Conservation (phyloP, 37 sponge, comb jelly and placozoan genomes). For the Crambe crambe region DNA sequence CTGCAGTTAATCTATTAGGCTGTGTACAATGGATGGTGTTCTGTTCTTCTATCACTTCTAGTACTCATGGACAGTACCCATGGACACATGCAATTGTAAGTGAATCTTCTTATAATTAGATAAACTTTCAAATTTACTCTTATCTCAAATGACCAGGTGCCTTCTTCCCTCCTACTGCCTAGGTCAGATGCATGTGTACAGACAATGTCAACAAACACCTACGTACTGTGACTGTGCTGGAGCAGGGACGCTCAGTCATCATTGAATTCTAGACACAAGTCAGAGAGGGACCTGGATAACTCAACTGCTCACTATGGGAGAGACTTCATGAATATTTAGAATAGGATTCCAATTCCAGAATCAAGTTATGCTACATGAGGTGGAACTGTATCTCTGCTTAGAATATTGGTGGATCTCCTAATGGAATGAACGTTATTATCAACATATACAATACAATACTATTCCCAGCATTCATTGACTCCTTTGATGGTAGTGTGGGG, state of each 20-base stretch:
- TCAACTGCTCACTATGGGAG: constrained; percentile 13
- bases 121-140: too few species aligned
- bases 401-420: too few species aligned
- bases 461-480: neutral
- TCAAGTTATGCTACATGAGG: neutral
- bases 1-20: too few species aligned
- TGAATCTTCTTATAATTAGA: too few species aligned
- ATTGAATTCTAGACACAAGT: constrained; percentile 15
- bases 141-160: too few species aligned
- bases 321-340: too few species aligned
- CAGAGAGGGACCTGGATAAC: neutral
- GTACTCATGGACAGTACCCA: too few species aligned
- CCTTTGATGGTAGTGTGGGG: neutral
- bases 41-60: too few species aligned
- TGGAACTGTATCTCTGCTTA: constrained; percentile 15
- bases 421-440: neutral
- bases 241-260: neutral
- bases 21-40: too few species aligned
- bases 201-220: neutral
- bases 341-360: neutral
- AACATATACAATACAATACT: neutral
- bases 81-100: neutral
- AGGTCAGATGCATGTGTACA: too few species aligned
- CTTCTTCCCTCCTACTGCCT: too few species aligned
- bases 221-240: neutral